These are phyloP conservation scores for Isoperla grammatica DNA, from an alignment of 2,888 invertebrate genomes.

Conservation along the genomic window DNA sequence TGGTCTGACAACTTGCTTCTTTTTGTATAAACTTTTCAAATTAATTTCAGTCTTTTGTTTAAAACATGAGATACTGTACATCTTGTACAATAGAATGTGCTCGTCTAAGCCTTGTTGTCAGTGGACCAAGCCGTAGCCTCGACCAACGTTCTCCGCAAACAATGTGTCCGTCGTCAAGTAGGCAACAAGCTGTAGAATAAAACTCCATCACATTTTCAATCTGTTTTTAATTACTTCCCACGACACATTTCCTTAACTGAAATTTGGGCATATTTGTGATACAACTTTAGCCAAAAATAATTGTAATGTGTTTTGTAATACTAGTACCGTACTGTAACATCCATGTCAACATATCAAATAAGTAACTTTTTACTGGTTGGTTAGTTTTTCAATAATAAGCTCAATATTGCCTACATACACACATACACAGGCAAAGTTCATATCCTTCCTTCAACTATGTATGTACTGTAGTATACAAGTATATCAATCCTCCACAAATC, in stretches of 20 bases:
- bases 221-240: neutral
- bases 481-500: too few species aligned
- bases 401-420: too few species aligned
- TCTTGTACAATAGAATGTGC: too few species aligned
- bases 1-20: conserved; percentile 3
- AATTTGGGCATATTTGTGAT: neutral
- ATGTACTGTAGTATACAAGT: too few species aligned
- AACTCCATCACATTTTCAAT: conserved; percentile 28
- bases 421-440: too few species aligned
- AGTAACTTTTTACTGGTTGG: too few species aligned
- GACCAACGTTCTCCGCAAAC: conserved; percentile 9
- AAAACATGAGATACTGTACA: too few species aligned
- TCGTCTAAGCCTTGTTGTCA: too few species aligned
- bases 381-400: too few species aligned
- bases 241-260: neutral
- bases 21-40: conserved; percentile 3
- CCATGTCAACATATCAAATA: too few species aligned
- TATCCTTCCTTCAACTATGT: too few species aligned
- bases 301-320: neutral
- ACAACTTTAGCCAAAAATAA: neutral
- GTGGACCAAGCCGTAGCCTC: conserved; percentile 17
- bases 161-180: conserved; percentile 23
- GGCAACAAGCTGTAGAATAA: conserved; percentile 27
- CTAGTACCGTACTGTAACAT: too few species aligned
- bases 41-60: neutral